Evolutionary conservation across 2,888 invertebrate species (phyloP), one percentile per base, ranked within the genome.

Genomic region (Leptopilina syphax): DNA sequence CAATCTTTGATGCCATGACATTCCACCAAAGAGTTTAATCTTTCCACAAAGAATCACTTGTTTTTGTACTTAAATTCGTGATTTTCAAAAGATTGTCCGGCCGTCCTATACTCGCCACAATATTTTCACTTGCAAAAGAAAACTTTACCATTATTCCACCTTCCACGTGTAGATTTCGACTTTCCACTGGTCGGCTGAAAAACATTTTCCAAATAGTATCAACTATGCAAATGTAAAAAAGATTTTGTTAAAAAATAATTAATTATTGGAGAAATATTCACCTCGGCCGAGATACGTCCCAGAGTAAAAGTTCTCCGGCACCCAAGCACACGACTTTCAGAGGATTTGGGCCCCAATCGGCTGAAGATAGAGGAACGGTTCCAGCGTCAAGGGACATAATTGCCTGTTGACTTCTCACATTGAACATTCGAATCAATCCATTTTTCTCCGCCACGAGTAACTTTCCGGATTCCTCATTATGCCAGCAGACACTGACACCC

Each of bases 381-480:
- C 94, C 93, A 9, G 94, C 93, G 89, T 95, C 94, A 68, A 96
- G 92, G 0, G 96, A 96, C 89, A 95, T 91, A 76, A 95, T 94
- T 2, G 94, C 94, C 82, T 94, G 94, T 85, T 95, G 95, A 65
- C 94, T 95, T 85, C 94, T 93, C 10, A 95, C 93, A 91, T 96
- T 96, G 87, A 96, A 96, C 89, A 96, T 93, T 82, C 95, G 94
- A 78, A 96, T 94, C 0, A 95, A 91, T n/a, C 96, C 96, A 85
- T 94, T 94, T 89, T 96, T 96, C 89, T 96, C 96, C 0, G 95
- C 96, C 1, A 96, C 95, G 83, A 96, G 91, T 34, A 96, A 92
- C 92, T 96, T 96, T 65, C 94, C 94, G 1, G 93, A 93, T 86
- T 96, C 96, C 81, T 95, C 95, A 65, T 93, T 92, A 90, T 96